These are phyloP conservation scores for Hydropsyche tenuis DNA, from an alignment of 1,140 invertebrate species.

Conservation along the genomic window DNA sequence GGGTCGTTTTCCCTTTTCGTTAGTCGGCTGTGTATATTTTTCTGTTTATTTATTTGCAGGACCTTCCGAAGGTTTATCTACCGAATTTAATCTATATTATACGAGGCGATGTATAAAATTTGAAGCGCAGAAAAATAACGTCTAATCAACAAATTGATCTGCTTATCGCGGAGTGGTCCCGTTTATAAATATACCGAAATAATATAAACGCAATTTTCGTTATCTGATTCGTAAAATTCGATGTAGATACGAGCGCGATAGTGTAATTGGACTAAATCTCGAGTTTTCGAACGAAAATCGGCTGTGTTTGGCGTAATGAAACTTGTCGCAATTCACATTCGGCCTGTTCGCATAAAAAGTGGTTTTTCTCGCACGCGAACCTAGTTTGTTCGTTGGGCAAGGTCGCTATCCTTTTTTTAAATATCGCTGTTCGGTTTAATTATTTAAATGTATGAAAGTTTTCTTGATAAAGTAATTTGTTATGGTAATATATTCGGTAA, in stretches of 20 bases:
- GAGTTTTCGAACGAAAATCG: conserved; percentile 1
- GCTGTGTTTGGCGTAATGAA: neutral
- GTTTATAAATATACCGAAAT: too few relatives aligned
- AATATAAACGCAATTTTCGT: too few relatives aligned
- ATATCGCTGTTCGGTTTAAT: too few relatives aligned
- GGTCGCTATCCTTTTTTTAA: too few relatives aligned
- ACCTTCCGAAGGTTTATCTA: conserved; percentile 9
- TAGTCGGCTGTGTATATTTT: neutral
- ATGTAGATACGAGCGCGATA: neutral
- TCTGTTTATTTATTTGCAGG: neutral
- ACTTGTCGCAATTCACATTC: neutral
- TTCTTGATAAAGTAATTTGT: too few relatives aligned
- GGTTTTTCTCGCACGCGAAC: neutral
- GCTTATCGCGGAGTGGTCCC: neutral
- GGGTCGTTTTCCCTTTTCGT: neutral
- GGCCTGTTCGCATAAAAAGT: neutral
- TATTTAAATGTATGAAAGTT: too few relatives aligned
- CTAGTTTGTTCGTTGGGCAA: neutral
- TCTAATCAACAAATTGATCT: conserved; percentile 17
- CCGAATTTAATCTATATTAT: conserved; percentile 13
- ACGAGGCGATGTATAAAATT: neutral
- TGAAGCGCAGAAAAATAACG: conserved; percentile 10
- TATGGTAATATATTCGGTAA: too few relatives aligned
- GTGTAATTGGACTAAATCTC: neutral
- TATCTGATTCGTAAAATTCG: neutral